Conservation (phyloP, 2,113 vertebrate genomes). For the Etia nguti region DNA sequence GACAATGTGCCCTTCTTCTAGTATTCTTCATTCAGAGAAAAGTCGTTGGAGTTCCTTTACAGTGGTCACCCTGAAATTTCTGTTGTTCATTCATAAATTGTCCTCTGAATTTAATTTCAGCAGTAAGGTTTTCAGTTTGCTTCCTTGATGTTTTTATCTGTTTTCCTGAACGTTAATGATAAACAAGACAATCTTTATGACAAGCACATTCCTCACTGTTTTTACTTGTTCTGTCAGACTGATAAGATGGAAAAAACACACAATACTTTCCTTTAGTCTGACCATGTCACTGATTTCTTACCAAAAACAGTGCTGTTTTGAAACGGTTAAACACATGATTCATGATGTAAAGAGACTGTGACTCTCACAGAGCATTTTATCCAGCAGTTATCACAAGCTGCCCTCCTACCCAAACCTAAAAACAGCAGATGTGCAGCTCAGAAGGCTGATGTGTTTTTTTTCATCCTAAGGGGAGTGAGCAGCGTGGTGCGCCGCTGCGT, state of each 20-base stretch:
- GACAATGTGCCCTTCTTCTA: not conserved
- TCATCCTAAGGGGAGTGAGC: slow-evolving; percentile 85
- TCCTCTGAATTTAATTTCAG: not conserved
- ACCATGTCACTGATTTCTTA: not conserved
- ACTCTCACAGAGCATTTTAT: not conserved
- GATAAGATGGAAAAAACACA: not conserved
- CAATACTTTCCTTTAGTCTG: not conserved
- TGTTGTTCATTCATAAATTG: not conserved
- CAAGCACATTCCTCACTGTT: not conserved
- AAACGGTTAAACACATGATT: not conserved
- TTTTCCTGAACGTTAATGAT: not conserved
- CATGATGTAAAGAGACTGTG: not conserved
- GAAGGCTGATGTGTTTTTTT: not conserved
- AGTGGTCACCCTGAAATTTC: not conserved
- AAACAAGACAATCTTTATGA: not conserved
- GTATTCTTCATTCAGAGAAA: not conserved
- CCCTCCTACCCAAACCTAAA: not conserved
- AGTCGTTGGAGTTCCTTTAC: not conserved
- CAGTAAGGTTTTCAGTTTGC: not conserved
- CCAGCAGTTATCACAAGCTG: not conserved
- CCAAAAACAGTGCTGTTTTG: not conserved
- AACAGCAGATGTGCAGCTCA: not conserved
- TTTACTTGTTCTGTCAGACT: not conserved
- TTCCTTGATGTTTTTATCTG: not conserved
- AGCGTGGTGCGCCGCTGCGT: slow-evolving; percentile 92